Percentiles rank a stretch among this genome's conserved stretches.
Conservation (phyloP, 2,797 vertebrate genomes). For the Setipinna tenuifilis region DNA sequence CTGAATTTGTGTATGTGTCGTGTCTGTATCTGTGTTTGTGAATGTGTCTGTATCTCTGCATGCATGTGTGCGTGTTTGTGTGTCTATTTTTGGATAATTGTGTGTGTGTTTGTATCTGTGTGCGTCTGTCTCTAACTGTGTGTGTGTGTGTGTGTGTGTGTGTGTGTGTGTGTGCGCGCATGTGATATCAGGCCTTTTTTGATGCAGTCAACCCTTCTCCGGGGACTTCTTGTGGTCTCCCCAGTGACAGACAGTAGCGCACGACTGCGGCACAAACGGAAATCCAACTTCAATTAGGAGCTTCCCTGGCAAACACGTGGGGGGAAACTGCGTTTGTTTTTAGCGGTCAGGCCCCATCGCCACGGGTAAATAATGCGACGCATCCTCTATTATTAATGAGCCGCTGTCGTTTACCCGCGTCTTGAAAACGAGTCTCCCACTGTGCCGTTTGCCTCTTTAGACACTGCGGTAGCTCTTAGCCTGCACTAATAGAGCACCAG, state of each 20-base stretch:
- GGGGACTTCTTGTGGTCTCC: background rate
- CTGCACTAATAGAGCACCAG: background rate
- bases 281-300: background rate
- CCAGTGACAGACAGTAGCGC: background rate
- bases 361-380: constrained; percentile 7
- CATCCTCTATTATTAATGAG: constrained; percentile 19
- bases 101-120: background rate
- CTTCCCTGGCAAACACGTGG: background rate
- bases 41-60: background rate
- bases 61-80: too few relatives aligned
- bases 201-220: background rate
- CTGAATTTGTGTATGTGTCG: too few relatives aligned
- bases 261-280: background rate
- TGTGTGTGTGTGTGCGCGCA: too few relatives aligned
- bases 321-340: background rate
- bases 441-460: background rate
- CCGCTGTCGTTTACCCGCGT: background rate
- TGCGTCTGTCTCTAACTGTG: background rate
- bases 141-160: background rate
- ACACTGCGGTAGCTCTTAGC: background rate
- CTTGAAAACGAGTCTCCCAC: background rate
- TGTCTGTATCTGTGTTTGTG: too few relatives aligned
- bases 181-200: background rate
- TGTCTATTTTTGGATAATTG: background rate
- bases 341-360: background rate